These are phyloP conservation scores for Equus quagga DNA, from an alignment of 2,113 vertebrate genomes.

Conservation along the genomic window DNA sequence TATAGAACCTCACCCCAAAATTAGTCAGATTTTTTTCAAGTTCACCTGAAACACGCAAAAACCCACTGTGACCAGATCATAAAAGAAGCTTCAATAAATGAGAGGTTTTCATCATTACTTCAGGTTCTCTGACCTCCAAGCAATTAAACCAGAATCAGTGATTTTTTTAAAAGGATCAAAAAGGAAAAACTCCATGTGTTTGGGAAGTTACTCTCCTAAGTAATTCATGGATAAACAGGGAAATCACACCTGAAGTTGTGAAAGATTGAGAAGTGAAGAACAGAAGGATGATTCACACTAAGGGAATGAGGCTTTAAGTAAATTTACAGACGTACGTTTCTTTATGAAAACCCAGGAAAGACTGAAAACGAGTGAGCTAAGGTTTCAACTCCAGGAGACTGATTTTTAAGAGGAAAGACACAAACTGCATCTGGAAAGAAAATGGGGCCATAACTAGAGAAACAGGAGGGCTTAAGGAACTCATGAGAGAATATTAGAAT, in stretches of 20 bases:
- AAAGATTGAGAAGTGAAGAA: background rate
- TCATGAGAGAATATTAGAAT: background rate
- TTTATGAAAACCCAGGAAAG: background rate
- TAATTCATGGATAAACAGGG: background rate
- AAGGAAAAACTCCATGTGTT: background rate
- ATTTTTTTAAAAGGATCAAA: background rate
- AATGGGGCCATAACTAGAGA: background rate
- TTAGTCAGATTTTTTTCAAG: background rate
- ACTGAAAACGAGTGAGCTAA: background rate
- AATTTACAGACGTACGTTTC: background rate
- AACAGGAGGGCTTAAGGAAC: background rate
- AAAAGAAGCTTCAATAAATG: background rate
- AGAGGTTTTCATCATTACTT: background rate
- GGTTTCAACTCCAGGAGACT: background rate
- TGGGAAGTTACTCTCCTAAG: background rate
- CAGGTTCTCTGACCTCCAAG: background rate
- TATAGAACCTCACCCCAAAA: background rate
- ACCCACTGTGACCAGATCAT: background rate
- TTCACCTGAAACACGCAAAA: background rate
- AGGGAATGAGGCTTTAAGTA: background rate
- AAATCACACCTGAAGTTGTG: background rate
- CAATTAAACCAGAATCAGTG: background rate
- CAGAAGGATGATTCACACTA: background rate
- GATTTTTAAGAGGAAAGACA: background rate
- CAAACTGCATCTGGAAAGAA: background rate